A percentile compares a stretch with the other conserved stretches of the same genome.
Evolutionary conservation across 2,888 invertebrate species (phyloP).

Genomic region (Leptinotarsa peninsularis): DNA sequence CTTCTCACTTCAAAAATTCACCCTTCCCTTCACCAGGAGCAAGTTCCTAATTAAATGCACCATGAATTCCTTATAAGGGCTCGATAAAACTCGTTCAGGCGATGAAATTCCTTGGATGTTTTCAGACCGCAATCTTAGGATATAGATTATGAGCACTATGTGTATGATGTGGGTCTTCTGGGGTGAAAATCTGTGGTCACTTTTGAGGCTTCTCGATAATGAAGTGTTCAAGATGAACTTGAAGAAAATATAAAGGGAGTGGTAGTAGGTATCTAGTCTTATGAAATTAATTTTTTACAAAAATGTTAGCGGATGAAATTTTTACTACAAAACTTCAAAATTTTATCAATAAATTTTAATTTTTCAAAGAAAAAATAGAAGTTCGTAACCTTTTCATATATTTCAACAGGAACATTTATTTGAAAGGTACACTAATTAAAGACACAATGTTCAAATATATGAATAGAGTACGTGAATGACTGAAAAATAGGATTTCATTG

Average conservation of each 20-base stretch:
- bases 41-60: conserved; percentile 35
- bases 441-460: no score
- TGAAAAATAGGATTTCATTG: no score
- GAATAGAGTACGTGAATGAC: no score
- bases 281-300: no score
- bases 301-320: no score
- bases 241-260: not conserved
- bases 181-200: conserved; percentile 14
- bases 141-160: conserved; percentile 18
- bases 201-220: conserved; percentile 1
- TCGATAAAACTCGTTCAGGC: conserved; percentile 40
- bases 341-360: no score
- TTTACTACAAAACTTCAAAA: no score
- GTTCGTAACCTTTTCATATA: no score
- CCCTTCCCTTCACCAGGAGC: conserved; percentile 6
- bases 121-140: conserved; percentile 28
- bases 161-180: conserved; percentile 12
- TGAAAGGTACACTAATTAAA: no score
- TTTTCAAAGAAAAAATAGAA: no score
- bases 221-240: not conserved
- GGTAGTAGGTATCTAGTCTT: not conserved
- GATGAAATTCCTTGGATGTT: conserved; percentile 41
- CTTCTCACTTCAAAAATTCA: conserved; percentile 23
- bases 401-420: no score
- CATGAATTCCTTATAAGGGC: conserved; percentile 48